A percentile compares a stretch with the other conserved stretches of the same genome.
phyloP scores from a whole-genome alignment of 2,888 invertebrate species.

The Amiota minor region DNA sequence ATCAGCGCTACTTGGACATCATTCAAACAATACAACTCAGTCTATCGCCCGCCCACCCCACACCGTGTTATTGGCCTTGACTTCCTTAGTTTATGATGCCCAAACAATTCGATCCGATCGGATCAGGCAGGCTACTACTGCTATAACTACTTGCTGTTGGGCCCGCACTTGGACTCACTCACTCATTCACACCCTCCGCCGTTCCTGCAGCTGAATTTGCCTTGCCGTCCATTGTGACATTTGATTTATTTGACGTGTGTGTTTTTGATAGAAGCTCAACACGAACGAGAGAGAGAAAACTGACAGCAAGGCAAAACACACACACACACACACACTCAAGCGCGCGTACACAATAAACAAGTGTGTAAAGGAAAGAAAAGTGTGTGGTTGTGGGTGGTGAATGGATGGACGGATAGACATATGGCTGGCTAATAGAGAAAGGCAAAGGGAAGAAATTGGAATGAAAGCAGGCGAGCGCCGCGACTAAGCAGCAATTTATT shows the following conservation, averaged over 20 bases:
- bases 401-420: neutral
- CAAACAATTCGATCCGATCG: too few relatives aligned
- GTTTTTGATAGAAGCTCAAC: constrained; percentile 70
- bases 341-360: constrained; percentile 25
- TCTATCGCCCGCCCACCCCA: too few relatives aligned
- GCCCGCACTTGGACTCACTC: constrained; percentile 21
- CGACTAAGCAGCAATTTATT: constrained; percentile 52
- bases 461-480: constrained; percentile 32
- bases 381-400: neutral
- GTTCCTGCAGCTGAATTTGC: neutral
- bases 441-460: constrained; percentile 35
- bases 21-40: too few relatives aligned
- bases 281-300: constrained; percentile 51
- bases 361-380: neutral
- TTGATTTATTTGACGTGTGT: constrained; percentile 72
- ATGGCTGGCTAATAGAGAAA: constrained; percentile 9
- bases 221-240: constrained; percentile 64
- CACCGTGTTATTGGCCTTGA: neutral
- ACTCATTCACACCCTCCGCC: constrained; percentile 30
- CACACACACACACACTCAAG: constrained; percentile 24
- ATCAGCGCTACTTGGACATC: too few relatives aligned
- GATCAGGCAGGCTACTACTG: neutral
- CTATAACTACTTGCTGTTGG: neutral
- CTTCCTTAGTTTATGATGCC: neutral
- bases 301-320: constrained; percentile 50